A percentile compares a stretch with the other conserved stretches of the same genome.
Evolutionary conservation across 2,888 invertebrate genomes (phyloP).

Genomic region (Apoda limacodes): DNA sequence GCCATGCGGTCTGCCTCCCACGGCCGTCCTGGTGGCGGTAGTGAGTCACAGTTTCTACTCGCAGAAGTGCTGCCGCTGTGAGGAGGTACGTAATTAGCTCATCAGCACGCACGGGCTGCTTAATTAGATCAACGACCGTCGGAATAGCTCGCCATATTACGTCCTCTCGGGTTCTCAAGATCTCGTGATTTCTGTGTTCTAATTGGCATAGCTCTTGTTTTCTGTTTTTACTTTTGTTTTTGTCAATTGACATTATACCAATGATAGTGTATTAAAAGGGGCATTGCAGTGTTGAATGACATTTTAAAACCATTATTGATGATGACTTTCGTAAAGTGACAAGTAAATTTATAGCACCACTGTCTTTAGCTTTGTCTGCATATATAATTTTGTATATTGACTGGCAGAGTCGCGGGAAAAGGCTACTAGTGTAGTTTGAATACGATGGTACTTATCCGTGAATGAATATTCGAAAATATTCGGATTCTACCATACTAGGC

Average conservation of each 20-base stretch:
- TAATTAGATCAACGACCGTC: conserved; percentile 63
- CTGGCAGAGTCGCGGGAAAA: no score
- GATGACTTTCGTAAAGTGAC: no score
- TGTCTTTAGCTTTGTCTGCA: no score
- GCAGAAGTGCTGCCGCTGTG: no score
- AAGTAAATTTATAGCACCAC: no score
- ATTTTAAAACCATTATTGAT: no score
- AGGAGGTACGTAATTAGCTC: conserved; percentile 66
- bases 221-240: not conserved
- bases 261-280: not conserved
- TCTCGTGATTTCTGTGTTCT: not conserved
- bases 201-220: not conserved
- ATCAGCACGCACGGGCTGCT: conserved; percentile 66
- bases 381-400: no score
- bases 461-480: no score
- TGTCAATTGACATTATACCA: not conserved
- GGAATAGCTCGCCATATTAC: conserved; percentile 48
- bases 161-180: conserved; percentile 26
- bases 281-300: no score
- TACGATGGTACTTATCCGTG: no score
- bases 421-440: no score
- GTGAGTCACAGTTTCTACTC: not conserved
- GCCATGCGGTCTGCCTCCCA: conserved; percentile 67
- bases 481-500: no score
- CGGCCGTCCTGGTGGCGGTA: conserved; percentile 25